Base-by-base conservation (phyloP, 2,113 vertebrate species). In the Poicephalus gulielmi region DNA sequence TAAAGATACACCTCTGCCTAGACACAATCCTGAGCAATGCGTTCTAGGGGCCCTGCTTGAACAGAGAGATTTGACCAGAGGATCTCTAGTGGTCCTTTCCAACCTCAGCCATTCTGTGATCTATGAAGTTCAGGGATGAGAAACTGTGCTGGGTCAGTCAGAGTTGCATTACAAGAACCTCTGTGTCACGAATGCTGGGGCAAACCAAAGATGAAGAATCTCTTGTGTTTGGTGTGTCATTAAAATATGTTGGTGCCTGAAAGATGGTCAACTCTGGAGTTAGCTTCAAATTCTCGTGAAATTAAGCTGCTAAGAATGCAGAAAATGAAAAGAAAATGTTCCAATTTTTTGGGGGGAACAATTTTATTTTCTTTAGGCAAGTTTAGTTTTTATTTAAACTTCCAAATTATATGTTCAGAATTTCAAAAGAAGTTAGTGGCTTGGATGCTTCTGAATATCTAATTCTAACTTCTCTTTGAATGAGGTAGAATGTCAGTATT, bases 221-320 rank as follows among this genome's bases (percentile, higher is more conserved):
- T 13, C 10, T 28, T 0, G 0, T 9, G 10, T 23, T 44, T 30
- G 27, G 27, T 23, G 31, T 13, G 31, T 8, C 20, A 1, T 25
- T 49, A 25, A 31, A 27, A 13, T 31, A 10, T 1, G 6, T 10
- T 60, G 27, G 25, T 57, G 24, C 20, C 49, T 44, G 60, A 44
- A 44, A 16, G 20, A 4, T 33, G 10, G 30, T 10, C 5, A 5
- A 2, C 19, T 78, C 41, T 39, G 35, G 60, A 68, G 24, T 24
- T 50, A 7, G 10, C 35, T 57, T 70, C n/a, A 47, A 12, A 12
- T 6, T 12, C 16, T 17, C 60, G 10, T 30, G 35, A 30, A 73
- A 44, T 13, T 9, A 53, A 62, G 49, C 20, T 5, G 7, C 24
- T 25, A 39, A 37, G 13, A 73, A 35, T 8, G 22, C 7, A 37